Base-by-base conservation (phyloP, 2,888 invertebrate genomes). In the Myathropa florea region DNA sequence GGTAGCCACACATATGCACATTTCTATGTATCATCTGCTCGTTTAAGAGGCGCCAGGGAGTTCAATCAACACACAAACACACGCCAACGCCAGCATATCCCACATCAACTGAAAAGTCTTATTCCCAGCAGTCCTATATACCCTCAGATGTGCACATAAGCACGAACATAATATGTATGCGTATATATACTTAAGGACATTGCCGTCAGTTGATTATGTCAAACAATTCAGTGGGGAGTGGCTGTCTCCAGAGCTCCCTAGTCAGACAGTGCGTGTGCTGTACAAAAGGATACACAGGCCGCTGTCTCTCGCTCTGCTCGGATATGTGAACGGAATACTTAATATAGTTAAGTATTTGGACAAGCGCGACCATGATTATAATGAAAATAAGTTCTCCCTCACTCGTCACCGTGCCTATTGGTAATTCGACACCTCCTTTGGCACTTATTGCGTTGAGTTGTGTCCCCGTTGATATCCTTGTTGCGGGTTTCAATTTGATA, bases 271-370 rank as follows among this genome's bases (percentile, higher is more conserved):
- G 57, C 59, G 71, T 71, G 55, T 59, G 71, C 33, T 33, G 39
- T 39, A 65, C 33, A 46, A 65, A 72, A 79, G 79, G 64, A 72
- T 79, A 72, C 65, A 64, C 46, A n/a, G n/a, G n/a, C n/a, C n/a
- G n/a, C n/a, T n/a, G 55, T 63, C 26, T 0, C 59, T 24, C 18
- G 6, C n/a, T n/a, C n/a, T 28, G 14, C 4, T 6, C 14, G 59
- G 21, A 30, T 64, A 28, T 79, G 71, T 53, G 78, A 64, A 24
- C 30, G 59, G 46, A 65, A 59, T 64, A 79, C 46, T n/a, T 72
- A 53, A 72, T 78, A 78, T 64, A 70, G 78, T 70, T 65, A 71
- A 72, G 64, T 64, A 65, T 65, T 72, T 72, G 33, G 64, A 65
- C 64, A 72, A 65, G 46, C 39, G 67, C 60, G 67, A 76, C 60